phyloP scores from a whole-genome alignment of 2,113 vertebrate genomes.

The Thermophis baileyi region DNA sequence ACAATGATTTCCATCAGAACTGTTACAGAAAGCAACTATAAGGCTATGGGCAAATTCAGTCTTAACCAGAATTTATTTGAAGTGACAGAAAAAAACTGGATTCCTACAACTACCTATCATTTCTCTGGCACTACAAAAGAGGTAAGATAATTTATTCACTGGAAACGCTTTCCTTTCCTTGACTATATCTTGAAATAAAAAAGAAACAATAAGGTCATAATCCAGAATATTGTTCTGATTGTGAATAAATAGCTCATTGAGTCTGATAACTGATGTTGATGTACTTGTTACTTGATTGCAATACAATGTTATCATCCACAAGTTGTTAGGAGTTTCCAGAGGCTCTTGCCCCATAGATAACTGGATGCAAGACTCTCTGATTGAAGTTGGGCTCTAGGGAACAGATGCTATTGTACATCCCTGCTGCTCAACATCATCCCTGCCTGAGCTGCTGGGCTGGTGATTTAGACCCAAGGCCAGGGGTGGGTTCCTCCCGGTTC shows the following conservation, averaged over 20 bases:
- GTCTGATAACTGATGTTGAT: background rate
- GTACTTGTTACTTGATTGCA: background rate
- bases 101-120: conserved; percentile 31
- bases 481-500: no score
- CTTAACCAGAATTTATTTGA: conserved; percentile 28
- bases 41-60: conserved; percentile 27
- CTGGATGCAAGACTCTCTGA: background rate
- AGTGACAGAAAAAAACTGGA: conserved; percentile 51
- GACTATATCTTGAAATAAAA: conserved; percentile 24
- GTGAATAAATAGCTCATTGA: background rate
- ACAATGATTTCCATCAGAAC: conserved; percentile 50
- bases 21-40: conserved; percentile 43
- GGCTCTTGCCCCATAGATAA: background rate
- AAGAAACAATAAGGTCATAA: background rate
- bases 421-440: background rate
- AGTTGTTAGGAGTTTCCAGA: background rate
- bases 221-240: background rate
- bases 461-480: background rate
- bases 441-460: background rate
- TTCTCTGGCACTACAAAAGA: conserved; percentile 59
- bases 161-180: conserved; percentile 47
- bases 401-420: background rate
- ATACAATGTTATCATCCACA: background rate
- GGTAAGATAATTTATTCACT: conserved; percentile 61
- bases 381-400: background rate